These are phyloP conservation scores for Chrysodeixis includens DNA, from an alignment of 2,888 invertebrate genomes.

Conservation along the genomic window DNA sequence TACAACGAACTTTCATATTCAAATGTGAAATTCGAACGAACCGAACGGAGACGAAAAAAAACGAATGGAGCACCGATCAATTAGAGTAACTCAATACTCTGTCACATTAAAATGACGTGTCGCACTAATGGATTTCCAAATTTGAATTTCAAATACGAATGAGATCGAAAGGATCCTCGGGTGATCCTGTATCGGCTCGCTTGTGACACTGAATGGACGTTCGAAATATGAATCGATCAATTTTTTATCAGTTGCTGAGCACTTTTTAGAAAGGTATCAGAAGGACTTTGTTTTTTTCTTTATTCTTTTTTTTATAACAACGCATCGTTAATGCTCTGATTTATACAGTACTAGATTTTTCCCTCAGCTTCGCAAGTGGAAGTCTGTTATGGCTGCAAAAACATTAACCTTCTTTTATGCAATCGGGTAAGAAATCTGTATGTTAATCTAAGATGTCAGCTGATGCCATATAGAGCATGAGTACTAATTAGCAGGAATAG, in stretches of 20 bases:
- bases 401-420: too few species aligned
- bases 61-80: constrained; percentile 79
- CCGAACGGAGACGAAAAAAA: constrained; percentile 66
- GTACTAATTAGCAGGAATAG: too few species aligned
- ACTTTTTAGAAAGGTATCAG: constrained; percentile 3
- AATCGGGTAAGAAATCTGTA: too few species aligned
- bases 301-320: too few species aligned
- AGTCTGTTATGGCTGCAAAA: too few species aligned
- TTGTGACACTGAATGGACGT: constrained; percentile 31
- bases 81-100: constrained; percentile 89
- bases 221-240: constrained; percentile 52
- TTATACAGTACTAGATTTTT: too few species aligned
- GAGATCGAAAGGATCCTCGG: constrained; percentile 76
- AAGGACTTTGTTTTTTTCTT: neutral
- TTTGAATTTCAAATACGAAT: constrained; percentile 85
- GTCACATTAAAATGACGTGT: constrained; percentile 89
- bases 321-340: too few species aligned
- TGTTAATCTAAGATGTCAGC: too few species aligned
- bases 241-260: constrained; percentile 24
- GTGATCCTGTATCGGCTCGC: constrained; percentile 34
- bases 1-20: constrained; percentile 72
- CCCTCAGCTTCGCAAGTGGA: too few species aligned
- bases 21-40: constrained; percentile 79
- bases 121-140: constrained; percentile 88
- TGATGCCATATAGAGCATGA: too few species aligned